Evolutionary conservation across 2,888 invertebrate genomes (phyloP), one percentile per base, ranked within the genome.

Genomic region (Teleiodes luculella): DNA sequence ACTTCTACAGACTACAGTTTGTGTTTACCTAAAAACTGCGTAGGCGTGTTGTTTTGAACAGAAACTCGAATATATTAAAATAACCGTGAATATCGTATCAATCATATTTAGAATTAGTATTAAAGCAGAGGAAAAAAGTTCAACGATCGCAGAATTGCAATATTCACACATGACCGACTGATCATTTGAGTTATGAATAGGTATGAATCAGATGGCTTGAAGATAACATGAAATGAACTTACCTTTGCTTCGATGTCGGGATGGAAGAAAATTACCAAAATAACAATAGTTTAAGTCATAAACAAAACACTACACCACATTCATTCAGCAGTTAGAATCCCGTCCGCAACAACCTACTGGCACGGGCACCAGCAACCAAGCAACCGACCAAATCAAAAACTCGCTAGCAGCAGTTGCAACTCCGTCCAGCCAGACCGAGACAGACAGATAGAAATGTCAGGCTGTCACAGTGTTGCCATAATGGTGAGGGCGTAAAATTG

Each of bases 301-400:
- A 80, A 79, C 73, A 77, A 75, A 77, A 76, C 80, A 81, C 76
- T 68, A 74, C 73, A 77, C 61, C 59, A 67, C 70, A 70, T 65
- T 64, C 49, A 18, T 28, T 41, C 39, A 30, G 50, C 49, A 18
- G 35, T 41, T 47, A 30, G 50, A 46, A 37, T 49, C 36, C 20
- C 31, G 48, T 52, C 39, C 49, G 53, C 53, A 53, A 56, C 53
- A 56, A 53, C 55, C 59, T 57, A 56, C 53, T 36, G 30, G 53
- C 61, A 60, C 39, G 8, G 24, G 28, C 33, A 33, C n/a, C 57
- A 14, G n/a, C n/a, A 36, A 33, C 11, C 8, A 33, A 8, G 10
- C 33, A 7, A 45, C 62, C 63, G 60, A 58, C 54, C 53, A 36
- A 52, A 55, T 48, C 55, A n/a, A n/a, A n/a, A n/a, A n/a, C n/a